These are phyloP conservation scores for Eleginops maclovinus DNA, from an alignment of 2,113 vertebrate genomes.

Conservation along the genomic window DNA sequence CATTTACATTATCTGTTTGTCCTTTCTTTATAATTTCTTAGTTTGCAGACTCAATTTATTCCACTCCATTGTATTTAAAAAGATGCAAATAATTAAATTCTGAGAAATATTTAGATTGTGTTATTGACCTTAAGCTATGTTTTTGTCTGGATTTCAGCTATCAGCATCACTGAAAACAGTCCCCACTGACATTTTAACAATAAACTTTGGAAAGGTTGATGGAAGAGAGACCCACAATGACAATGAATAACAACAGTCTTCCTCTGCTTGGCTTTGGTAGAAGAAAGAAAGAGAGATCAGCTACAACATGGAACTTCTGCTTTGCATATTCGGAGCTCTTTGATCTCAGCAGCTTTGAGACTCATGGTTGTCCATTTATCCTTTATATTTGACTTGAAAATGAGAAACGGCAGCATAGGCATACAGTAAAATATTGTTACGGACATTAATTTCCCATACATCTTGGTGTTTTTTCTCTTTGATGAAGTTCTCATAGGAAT, in stretches of 20 bases:
- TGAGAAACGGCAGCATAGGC: not conserved
- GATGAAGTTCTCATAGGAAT: not conserved
- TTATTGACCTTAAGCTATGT: constrained; percentile 14
- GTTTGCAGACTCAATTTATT: not conserved
- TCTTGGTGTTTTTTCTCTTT: not conserved
- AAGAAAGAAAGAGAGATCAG: not conserved
- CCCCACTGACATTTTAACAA: not conserved
- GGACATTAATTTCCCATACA: not conserved
- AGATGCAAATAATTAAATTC: not conserved
- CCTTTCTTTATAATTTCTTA: not conserved
- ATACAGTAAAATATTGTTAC: not conserved
- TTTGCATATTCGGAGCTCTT: not conserved
- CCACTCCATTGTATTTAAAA: not conserved
- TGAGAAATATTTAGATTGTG: not conserved
- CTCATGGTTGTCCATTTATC: not conserved
- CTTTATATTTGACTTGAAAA: not conserved
- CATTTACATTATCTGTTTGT: not conserved
- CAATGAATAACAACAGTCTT: not conserved
- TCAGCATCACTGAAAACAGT: not conserved
- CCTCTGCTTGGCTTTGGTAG: not conserved
- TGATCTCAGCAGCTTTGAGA: not conserved
- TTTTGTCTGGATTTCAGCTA: constrained; percentile 4
- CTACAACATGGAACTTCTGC: not conserved
- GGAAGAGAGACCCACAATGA: not conserved
- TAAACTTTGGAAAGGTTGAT: constrained; percentile 15